Evolutionary conservation across 2,888 invertebrate species (phyloP), one percentile per base, ranked within the genome.

Genomic region (Panzeria rudis): DNA sequence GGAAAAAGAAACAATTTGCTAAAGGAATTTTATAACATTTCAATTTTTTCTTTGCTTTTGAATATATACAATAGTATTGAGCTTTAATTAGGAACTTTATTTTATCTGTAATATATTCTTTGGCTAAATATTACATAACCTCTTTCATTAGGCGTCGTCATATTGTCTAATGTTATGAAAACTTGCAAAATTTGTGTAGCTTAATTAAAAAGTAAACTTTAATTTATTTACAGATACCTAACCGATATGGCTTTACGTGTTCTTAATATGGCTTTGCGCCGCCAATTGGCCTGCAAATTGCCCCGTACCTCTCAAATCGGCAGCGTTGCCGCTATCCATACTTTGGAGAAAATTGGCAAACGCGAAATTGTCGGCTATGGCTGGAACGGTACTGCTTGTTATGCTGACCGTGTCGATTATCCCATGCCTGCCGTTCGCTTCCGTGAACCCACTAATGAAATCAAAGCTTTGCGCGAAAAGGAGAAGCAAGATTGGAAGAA

Each of bases 401-500:
- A 99, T 88, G 93, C 88, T 0, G 99, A 99, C 93, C 93, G 96
- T 86, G 87, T 93, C 0, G 97, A 97, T 90, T 96, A 95, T 92
- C 99, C 99, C n/a, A 94, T 97, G 94, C 98, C 99, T 15, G 96
- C 98, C 13, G 94, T 99, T 81, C 94, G 98, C 87, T 98, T 96
- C 94, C 95, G 94, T 90, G 95, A 96, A 89, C 94, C 95, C 77
- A 96, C 95, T 8, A 94, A 96, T n/a, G 97, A 97, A 88, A 93
- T 97, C 86, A 93, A 86, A 59, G 95, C 95, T 15, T 94, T 99
- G 87, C 95, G 96, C 84, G 95, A 97, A 89, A 99, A 99, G 92
- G 99, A 99, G 92, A 97, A 96, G 93, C 97, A 96, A n/a, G 98
- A 99, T 93, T 99, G 99, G 99, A 97, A 96, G 90, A 96, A 96